These are phyloP conservation scores for Furcula furcula DNA, from an alignment of 2,888 invertebrate species.

Conservation along the genomic window DNA sequence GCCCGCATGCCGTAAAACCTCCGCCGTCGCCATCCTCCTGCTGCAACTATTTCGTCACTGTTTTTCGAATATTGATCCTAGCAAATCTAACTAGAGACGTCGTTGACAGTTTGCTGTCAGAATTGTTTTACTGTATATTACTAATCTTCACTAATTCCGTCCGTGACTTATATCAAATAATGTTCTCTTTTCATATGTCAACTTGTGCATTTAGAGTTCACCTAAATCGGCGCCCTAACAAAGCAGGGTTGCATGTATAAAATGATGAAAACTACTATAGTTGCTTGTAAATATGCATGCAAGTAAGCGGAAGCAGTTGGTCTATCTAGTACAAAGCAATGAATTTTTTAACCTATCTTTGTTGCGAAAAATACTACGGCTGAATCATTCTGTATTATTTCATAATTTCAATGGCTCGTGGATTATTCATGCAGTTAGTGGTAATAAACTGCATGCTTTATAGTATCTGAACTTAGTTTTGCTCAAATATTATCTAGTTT, in stretches of 20 bases:
- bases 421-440: constrained; percentile 22
- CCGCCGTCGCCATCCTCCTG: constrained; percentile 78
- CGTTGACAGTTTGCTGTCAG: constrained; percentile 11
- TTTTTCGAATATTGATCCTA: constrained; percentile 43
- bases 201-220: constrained; percentile 9
- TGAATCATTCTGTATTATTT: neutral
- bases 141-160: neutral
- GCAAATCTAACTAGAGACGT: constrained; percentile 9
- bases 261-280: constrained; percentile 20
- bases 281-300: constrained; percentile 45
- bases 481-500: too few relatives aligned
- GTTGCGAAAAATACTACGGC: constrained; percentile 6
- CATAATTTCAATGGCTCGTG: constrained; percentile 2
- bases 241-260: constrained; percentile 9
- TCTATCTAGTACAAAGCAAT: constrained; percentile 22
- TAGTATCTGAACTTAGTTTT: too few relatives aligned
- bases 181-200: constrained; percentile 1
- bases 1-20: constrained; percentile 82
- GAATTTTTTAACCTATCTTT: constrained; percentile 5
- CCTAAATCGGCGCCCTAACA: constrained; percentile 6
- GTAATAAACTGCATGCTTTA: neutral
- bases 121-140: constrained; percentile 2
- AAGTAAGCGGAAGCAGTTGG: constrained; percentile 52
- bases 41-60: constrained; percentile 71
- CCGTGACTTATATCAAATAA: neutral